A percentile compares a stretch with the other conserved stretches of the same genome.
Evolutionary conservation across 2,888 invertebrate species (phyloP).

Genomic region (Eilema griseolum): DNA sequence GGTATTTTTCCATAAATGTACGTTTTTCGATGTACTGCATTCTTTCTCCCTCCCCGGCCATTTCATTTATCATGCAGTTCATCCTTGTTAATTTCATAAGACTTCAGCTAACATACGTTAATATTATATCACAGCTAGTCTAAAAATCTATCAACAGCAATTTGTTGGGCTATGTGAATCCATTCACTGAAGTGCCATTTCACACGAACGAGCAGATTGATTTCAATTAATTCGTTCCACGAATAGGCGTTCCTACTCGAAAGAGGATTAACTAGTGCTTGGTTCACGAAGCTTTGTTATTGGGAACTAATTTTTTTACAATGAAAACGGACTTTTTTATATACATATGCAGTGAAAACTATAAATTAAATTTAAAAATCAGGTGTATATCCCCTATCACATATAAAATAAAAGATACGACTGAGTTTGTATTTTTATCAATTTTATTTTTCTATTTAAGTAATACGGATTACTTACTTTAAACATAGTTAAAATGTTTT

Average conservation of each 20-base stretch:
- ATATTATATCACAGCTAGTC: neutral
- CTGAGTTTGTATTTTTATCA: too few relatives aligned
- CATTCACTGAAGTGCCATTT: slow-evolving; percentile 55
- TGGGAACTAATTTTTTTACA: slow-evolving; percentile 37
- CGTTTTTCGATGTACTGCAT: neutral
- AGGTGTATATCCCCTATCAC: too few relatives aligned
- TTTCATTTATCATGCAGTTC: neutral
- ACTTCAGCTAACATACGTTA: neutral
- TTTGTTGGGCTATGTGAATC: slow-evolving; percentile 54
- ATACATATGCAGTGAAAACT: neutral
- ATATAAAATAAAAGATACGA: too few relatives aligned
- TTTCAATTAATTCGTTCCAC: slow-evolving; percentile 61
- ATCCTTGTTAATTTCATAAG: too few relatives aligned
- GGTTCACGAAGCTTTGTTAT: slow-evolving; percentile 44
- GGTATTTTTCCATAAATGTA: neutral
- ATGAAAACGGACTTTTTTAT: neutral
- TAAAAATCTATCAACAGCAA: slow-evolving; percentile 20
- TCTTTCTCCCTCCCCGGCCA: neutral
- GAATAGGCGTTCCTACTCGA: slow-evolving; percentile 35
- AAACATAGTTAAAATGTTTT: too few relatives aligned
- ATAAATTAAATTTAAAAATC: too few relatives aligned
- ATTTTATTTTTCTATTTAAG: too few relatives aligned
- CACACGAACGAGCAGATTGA: slow-evolving; percentile 52
- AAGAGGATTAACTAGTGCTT: slow-evolving; percentile 52
- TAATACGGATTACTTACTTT: too few relatives aligned